phyloP scores from a whole-genome alignment of 1,140 invertebrate species.

The Procambarus clarkii region DNA sequence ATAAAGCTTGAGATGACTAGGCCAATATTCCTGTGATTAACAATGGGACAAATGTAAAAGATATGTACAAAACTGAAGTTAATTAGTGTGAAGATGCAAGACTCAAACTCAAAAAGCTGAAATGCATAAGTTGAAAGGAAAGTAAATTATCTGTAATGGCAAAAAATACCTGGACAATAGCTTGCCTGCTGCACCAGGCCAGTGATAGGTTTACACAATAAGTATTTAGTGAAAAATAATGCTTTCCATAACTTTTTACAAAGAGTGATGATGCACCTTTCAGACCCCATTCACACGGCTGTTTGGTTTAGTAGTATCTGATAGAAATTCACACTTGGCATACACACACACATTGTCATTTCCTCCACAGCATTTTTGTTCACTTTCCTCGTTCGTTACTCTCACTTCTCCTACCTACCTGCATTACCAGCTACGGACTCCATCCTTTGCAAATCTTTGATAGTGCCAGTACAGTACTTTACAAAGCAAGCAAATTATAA shows the following conservation, averaged over 20 bases:
- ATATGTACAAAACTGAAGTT: background rate
- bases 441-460: background rate
- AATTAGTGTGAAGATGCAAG: background rate
- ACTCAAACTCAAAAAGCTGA: background rate
- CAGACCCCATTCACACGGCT: background rate
- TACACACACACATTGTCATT: background rate
- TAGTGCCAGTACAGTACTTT: background rate
- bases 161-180: background rate
- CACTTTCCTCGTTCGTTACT: background rate
- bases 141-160: background rate
- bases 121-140: background rate
- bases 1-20: background rate
- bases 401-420: background rate
- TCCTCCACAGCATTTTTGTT: background rate
- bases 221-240: background rate
- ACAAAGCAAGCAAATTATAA: constrained; percentile 4
- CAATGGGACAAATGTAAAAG: background rate
- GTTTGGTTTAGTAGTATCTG: background rate
- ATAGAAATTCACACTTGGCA: background rate
- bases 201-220: background rate
- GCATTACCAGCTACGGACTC: background rate
- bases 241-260: background rate
- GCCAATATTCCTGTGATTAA: background rate
- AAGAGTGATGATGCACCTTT: background rate
- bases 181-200: background rate